Evolutionary conservation across 1,140 invertebrate species (phyloP), one percentile per base, ranked within the genome.

Genomic region (Trachymyrmex septentrionalis): DNA sequence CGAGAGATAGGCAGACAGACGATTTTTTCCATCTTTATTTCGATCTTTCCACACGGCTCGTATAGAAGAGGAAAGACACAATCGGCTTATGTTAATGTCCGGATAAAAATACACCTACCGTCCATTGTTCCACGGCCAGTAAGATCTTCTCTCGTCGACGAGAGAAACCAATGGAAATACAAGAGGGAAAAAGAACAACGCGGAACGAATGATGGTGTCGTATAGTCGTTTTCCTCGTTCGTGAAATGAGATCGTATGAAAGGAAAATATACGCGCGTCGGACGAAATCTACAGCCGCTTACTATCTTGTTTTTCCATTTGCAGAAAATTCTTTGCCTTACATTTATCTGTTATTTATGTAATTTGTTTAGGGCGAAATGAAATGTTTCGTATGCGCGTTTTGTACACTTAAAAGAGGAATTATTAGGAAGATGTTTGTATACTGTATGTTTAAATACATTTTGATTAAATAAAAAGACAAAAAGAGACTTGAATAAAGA

Each of bases 11-110:
- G 53, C 59, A 81, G 67, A n/a, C 53, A 59, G 66, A 61, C 24
- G 64, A 59, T 80, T 90, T 69, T 63, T 85, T 53, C 72, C 75
- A n/a, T 72, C 38, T 63, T 63, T 57, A 72, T 78, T 61, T 50
- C 57, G 55, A 82, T 78, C 86, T 87, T 24, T 72, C 75, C 75
- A 64, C 86, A 84, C 75, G 80, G 57, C 80, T 76, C 73, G 87
- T 59, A 55, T 63, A 63, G 59, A 85, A 61, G 84, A 85, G 64
- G 87, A 91, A 69, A 76, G 61, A 91, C 86, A 67, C 84, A 88
- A 91, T 91, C 89, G 86, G 90, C 84, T 91, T 91, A 91, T 90
- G 89, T 85, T 91, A 91, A 91, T 91, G 88, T 75, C 86, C 55
- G 84, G 85, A 78, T 85, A 91, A 91, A 91, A 91, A 91, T 91